Evolutionary conservation across 2,797 vertebrate genomes (phyloP), one percentile per base, ranked within the genome.

Genomic region (Pangasius djambal): DNA sequence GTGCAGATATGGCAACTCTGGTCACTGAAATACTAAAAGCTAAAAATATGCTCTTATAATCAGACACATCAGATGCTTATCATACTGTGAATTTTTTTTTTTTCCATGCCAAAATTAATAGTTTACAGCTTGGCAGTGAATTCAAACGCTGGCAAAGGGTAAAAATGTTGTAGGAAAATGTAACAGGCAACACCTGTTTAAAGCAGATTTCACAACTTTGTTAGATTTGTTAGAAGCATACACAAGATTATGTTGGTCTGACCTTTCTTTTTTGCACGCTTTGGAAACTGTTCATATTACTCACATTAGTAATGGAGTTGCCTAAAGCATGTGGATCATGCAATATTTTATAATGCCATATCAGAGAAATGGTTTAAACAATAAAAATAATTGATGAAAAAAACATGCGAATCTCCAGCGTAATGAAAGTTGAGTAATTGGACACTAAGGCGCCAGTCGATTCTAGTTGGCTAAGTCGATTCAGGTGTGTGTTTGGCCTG

Each of bases 211-310:
- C 25, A 77, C 44, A 77, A 77, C 15, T 63, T 65, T 9, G 20
- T 82, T 25, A 3, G 12, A 61, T 63, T 55, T 63, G 34, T 13
- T 61, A 61, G 34, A 61, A 83, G 82, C 28, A 37, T 16, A n/a
- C 59, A 12, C 8, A 8, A 65, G 28, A 18, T 83, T 67, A 40
- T 2, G 28, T 48, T 9, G 61, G 61, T 31, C 82, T 84, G 63
- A 69, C 63, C 44, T 69, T 84, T 69, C 16, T 31, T 69, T 65
- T 69, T 31, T 40, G 15, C 63, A 84, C 0, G 44, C 63, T 69
- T 69, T 84, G 83, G 83, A 84, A 69, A 52, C 44, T 67, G 63
- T 69, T 84, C 83, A 31, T 13, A 50, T 84, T 84, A 84, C 83
- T 9, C 83, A 50, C 28, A 10, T 67, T 84, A 48, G 13, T 77